These are phyloP conservation scores for Gnathonemus echidnorhynchus DNA, from an alignment of 2,113 vertebrate genomes.

Conservation along the genomic window DNA sequence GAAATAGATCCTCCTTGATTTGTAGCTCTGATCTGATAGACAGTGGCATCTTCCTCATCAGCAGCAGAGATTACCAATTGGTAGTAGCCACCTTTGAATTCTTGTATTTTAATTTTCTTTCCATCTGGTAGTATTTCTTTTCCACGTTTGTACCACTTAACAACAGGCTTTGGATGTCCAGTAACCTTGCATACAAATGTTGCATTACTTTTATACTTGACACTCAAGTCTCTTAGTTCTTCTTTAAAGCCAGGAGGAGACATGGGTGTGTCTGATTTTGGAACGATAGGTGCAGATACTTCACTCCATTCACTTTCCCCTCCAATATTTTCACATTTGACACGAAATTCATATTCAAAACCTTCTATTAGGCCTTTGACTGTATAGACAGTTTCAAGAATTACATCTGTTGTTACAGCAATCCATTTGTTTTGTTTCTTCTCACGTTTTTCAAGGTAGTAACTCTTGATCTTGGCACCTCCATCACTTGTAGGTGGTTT, in stretches of 20 bases:
- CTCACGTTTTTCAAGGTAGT: conserved; percentile 92
- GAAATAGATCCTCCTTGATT: conserved; percentile 93
- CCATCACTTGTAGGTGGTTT: conserved; percentile 89
- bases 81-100: conserved; percentile 95
- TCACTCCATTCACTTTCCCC: conserved; percentile 98
- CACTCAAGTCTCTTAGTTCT: conserved; percentile 88
- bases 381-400: conserved; percentile 77
- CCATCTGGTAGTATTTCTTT: conserved; percentile 93
- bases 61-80: conserved; percentile 82
- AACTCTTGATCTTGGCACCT: conserved; percentile 88
- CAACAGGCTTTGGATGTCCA: conserved; percentile 83
- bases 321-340: conserved; percentile 94
- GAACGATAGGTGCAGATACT: conserved; percentile 75
- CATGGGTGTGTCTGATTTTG: conserved; percentile 80
- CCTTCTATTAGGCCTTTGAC: conserved; percentile 85
- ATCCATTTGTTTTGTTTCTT: conserved; percentile 99
- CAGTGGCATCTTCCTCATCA: conserved; percentile 79
- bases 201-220: conserved; percentile 85
- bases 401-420: conserved; percentile 78
- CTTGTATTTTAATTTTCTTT: conserved; percentile 85
- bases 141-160: conserved; percentile 96
- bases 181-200: conserved; percentile 93
- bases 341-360: conserved; percentile 97
- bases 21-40: conserved; percentile 95
- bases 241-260: conserved; percentile 89